Percentiles rank a stretch among this genome's conserved stretches.
These are phyloP conservation scores for Yponomeuta sedellus DNA, from an alignment of 2,888 invertebrate genomes.

Conservation along the genomic window DNA sequence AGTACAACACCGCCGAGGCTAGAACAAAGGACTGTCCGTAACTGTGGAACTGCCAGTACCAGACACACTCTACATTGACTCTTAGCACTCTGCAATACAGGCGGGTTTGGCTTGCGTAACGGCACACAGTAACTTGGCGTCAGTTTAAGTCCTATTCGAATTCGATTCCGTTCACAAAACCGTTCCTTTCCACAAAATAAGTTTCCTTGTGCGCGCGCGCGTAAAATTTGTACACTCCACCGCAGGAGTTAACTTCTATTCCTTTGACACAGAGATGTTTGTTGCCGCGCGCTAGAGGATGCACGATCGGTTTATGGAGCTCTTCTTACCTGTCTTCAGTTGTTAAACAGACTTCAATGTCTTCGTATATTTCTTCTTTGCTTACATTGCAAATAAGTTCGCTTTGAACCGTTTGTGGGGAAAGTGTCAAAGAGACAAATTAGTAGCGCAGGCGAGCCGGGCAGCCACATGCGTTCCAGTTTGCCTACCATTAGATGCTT, in stretches of 20 bases:
- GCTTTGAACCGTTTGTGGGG: not conserved
- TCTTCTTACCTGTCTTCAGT: not conserved
- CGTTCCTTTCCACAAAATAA: conserved; percentile 1
- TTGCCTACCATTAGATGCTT: not conserved
- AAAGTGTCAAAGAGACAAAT: not conserved
- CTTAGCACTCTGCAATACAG: not conserved
- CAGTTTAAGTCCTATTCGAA: not conserved
- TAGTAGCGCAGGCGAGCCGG: not conserved
- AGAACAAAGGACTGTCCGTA: conserved; percentile 2
- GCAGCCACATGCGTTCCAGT: not conserved
- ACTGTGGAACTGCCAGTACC: not conserved
- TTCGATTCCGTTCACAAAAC: conserved; percentile 3
- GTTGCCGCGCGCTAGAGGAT: not conserved
- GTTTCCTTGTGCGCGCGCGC: not conserved
- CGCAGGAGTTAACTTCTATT: not conserved
- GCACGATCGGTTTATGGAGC: not conserved
- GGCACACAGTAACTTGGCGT: not conserved
- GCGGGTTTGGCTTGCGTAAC: not conserved
- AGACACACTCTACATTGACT: not conserved
- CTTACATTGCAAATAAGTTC: not conserved
- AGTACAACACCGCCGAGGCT: not conserved
- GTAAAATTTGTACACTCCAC: not conserved
- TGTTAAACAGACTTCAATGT: not conserved
- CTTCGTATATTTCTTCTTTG: not conserved
- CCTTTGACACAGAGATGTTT: not conserved